Conservation (phyloP, 2,113 vertebrate species). For the Dolichotis patagonum region DNA sequence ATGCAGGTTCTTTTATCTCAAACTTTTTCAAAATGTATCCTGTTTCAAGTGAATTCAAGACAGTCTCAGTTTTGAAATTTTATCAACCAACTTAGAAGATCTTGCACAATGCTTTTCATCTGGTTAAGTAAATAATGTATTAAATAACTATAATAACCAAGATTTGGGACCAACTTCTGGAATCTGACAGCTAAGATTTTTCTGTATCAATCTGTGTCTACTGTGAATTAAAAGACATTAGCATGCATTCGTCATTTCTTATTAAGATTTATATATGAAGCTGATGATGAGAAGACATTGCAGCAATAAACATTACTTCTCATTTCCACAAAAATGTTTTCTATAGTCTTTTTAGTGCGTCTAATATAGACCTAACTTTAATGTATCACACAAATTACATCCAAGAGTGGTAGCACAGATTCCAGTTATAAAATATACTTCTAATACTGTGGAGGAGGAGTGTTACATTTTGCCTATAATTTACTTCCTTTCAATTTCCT, state of each 20-base stretch:
- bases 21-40: not conserved
- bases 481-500: slow-evolving; percentile 74
- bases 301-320: not conserved
- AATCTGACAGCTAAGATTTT: not conserved
- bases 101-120: not conserved
- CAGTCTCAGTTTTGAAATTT: not conserved
- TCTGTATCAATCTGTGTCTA: not conserved
- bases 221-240: not conserved
- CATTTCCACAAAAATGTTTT: not conserved
- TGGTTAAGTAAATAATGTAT: not conserved
- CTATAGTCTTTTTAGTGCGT: not conserved
- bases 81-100: not conserved
- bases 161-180: not conserved
- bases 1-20: not conserved
- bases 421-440: slow-evolving; percentile 64
- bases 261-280: not conserved
- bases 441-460: slow-evolving; percentile 50
- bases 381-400: slow-evolving; percentile 35
- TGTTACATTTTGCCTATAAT: slow-evolving; percentile 66
- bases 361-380: not conserved
- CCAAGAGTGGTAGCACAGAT: not conserved
- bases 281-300: not conserved
- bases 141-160: not conserved
- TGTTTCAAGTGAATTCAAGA: not conserved
- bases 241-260: not conserved